phyloP scores from a whole-genome alignment of 2,797 vertebrate species.

The Kryptolebias ocellatus region DNA sequence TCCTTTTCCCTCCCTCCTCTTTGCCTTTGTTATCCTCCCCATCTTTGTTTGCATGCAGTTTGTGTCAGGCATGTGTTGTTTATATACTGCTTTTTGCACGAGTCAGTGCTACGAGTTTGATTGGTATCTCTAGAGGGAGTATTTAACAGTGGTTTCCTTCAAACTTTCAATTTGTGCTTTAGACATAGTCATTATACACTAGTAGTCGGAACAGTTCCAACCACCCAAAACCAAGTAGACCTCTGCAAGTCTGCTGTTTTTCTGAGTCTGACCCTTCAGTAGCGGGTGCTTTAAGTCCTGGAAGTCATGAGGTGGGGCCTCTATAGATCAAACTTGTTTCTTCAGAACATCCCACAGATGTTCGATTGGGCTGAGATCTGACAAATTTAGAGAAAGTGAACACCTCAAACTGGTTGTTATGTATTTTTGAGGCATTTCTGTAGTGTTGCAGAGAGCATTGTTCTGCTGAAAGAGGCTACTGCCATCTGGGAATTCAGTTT shows the following conservation, averaged over 20 bases:
- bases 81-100: neutral
- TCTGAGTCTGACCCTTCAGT: too few species aligned
- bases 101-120: constrained; percentile 4
- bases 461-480: too few species aligned
- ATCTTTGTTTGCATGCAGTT: constrained; percentile 63
- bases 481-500: too few species aligned
- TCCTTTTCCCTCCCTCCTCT: neutral
- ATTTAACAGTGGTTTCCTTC: too few species aligned
- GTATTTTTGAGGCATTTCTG: neutral
- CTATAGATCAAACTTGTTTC: neutral
- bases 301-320: neutral
- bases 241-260: too few species aligned
- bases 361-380: neutral
- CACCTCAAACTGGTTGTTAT: neutral
- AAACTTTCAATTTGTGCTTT: too few species aligned
- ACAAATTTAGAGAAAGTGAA: neutral
- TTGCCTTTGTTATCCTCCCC: constrained; percentile 1
- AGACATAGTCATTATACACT: too few species aligned
- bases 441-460: too few species aligned
- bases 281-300: neutral
- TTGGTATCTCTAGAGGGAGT: neutral
- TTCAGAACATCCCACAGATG: too few species aligned
- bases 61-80: constrained; percentile 43
- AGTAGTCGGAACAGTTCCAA: too few species aligned
- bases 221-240: too few species aligned